phyloP scores from a whole-genome alignment of 2,888 invertebrate species.

The Horisme vitalbata region DNA sequence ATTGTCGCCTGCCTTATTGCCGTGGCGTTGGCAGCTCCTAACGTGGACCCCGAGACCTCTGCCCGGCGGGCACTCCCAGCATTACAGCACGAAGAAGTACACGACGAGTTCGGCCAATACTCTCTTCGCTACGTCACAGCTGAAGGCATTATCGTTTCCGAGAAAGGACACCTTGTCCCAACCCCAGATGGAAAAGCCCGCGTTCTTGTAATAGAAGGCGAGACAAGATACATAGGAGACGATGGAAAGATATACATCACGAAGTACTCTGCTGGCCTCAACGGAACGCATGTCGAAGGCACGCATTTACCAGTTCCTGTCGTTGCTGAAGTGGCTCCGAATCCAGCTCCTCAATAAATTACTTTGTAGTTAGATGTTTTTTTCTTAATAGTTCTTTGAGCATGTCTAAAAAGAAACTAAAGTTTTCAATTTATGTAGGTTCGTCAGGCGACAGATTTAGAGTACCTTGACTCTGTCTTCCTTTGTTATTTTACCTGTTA shows the following conservation, averaged over 20 bases:
- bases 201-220: conserved; percentile 55
- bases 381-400: too few species aligned
- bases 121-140: conserved; percentile 58
- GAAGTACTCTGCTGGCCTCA: conserved; percentile 55
- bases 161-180: conserved; percentile 55
- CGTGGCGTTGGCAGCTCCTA: conserved; percentile 40
- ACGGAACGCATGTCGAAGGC: conserved; percentile 52
- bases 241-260: conserved; percentile 60
- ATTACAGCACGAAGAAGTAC: conserved; percentile 50
- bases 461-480: conserved; percentile 3
- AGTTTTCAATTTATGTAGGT: too few species aligned
- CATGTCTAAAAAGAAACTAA: too few species aligned
- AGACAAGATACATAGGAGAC: conserved; percentile 53
- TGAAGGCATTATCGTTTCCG: conserved; percentile 54
- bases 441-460: too few species aligned
- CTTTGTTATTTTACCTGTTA: background rate
- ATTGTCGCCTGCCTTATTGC: conserved; percentile 33
- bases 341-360: conserved; percentile 9
- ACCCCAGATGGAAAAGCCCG: conserved; percentile 41
- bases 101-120: conserved; percentile 55
- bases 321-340: conserved; percentile 27
- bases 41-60: conserved; percentile 25
- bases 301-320: conserved; percentile 47
- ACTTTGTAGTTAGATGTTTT: too few species aligned
- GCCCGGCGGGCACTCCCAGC: conserved; percentile 45